Conservation (phyloP, 2,113 vertebrate genomes). For the Cheirogaleus medius region DNA sequence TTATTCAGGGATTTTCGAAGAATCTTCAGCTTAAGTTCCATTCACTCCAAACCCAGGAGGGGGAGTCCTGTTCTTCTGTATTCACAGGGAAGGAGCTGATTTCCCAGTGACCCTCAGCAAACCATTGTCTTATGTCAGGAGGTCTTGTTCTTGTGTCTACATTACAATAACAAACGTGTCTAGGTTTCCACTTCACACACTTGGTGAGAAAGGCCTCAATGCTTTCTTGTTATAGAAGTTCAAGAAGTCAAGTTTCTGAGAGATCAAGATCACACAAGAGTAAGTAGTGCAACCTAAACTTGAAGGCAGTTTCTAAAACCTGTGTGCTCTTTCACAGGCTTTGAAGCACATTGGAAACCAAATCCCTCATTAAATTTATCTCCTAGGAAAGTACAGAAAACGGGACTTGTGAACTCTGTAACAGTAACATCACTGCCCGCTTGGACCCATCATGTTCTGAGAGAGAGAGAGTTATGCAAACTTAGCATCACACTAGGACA, state of each 20-base stretch:
- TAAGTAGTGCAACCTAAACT: not conserved
- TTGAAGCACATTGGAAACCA: not conserved
- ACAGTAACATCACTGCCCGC: not conserved
- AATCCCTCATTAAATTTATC: not conserved
- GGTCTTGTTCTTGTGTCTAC: not conserved
- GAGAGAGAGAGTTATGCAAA: too few species aligned
- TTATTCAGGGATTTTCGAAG: not conserved
- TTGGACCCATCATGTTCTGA: not conserved
- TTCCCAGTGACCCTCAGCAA: not conserved
- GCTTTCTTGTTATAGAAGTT: not conserved
- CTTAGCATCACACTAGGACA: rapidly evolving
- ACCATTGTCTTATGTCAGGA: not conserved
- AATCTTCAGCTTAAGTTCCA: not conserved
- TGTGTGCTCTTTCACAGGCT: not conserved
- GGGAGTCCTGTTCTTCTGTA: not conserved
- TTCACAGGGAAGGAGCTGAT: not conserved
- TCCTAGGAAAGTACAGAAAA: not conserved
- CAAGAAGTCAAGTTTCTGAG: not conserved
- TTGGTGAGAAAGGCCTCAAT: not conserved
- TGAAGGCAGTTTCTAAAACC: not conserved
- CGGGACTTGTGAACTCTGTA: not conserved
- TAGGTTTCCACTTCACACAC: not conserved
- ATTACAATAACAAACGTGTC: not conserved
- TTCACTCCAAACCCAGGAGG: not conserved
- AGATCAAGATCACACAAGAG: not conserved